Evolutionary conservation across 1,140 invertebrate species (phyloP), one percentile per base, ranked within the genome.

Genomic region (Drosophila rhopaloa): DNA sequence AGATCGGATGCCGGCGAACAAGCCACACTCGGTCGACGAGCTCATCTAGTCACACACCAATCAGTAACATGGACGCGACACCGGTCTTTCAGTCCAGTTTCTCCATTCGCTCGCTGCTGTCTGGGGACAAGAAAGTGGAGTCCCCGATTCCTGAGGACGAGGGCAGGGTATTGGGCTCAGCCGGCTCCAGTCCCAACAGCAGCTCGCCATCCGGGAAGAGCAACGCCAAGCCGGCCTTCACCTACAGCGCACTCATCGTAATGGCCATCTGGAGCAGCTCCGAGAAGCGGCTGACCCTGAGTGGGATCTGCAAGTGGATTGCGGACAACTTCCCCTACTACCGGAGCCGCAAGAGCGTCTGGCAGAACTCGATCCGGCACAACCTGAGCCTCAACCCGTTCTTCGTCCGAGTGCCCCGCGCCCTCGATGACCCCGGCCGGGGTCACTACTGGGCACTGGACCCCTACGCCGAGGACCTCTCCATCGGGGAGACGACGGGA

Each of bases 331-430:
- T 98, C 81, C 94, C 97, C 0, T 99, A 99, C 91, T 99, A 99
- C 93, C 94, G 98, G 29, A 98, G 98, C 5, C 93, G 96, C 1
- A 99, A 99, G 83, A 97, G 97, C 91, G 98, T 98, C 7, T 99
- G 98, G 98, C 99, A 99, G 92, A 99, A 99, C 91, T 99, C 98
- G 0, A 98, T 99, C 3, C 94, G 98, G 0, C 98, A 99, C 91
- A 99, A 99, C 91, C 93, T 99, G 4, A 91, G 90, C 14, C 50
- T 84, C 7, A 91, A 91, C 79, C 76, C 85, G 1, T 79, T 77
- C 37, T 91, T 91, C 65, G 76, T 91, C 10, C 74, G 80, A 1
- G 82, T 91, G 16, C 90, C 90, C 2, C 79, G 90, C 0, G 79
- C 82, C 4, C 24, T 84, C 5, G 90, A 91, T 24, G 90, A 91